phyloP scores from a whole-genome alignment of 2,113 vertebrate genomes.

The Platysternon megacephalum region DNA sequence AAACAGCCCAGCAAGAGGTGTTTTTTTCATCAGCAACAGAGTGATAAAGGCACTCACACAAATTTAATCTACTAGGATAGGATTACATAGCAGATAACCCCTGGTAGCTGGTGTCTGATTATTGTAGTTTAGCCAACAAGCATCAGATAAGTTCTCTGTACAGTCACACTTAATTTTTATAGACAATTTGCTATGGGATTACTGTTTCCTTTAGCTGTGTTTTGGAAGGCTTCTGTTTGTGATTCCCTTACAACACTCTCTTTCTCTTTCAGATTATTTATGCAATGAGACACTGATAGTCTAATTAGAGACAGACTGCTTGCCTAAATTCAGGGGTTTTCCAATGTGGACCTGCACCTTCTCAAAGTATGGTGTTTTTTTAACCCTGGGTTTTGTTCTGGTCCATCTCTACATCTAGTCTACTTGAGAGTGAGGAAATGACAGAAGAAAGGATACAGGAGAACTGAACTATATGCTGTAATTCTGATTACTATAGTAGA shows the following conservation, averaged over 20 bases:
- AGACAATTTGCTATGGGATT: constrained; percentile 38
- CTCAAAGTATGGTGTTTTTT: background rate
- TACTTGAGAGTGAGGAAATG: background rate
- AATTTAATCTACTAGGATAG: constrained; percentile 38
- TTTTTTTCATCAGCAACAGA: constrained; percentile 39
- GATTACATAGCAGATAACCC: constrained; percentile 41
- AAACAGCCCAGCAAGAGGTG: constrained; percentile 33
- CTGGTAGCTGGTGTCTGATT: constrained; percentile 39
- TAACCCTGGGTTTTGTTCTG: constrained; percentile 2
- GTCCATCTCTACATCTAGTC: background rate
- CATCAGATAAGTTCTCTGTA: constrained; percentile 40
- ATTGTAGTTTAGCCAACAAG: constrained; percentile 54
- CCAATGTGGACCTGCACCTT: background rate
- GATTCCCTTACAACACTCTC: constrained; percentile 34
- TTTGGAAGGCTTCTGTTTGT: constrained; percentile 26
- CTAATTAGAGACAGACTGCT: background rate
- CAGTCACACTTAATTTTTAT: constrained; percentile 2
- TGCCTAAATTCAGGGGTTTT: background rate
- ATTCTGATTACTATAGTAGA: background rate
- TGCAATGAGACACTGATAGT: constrained; percentile 32
- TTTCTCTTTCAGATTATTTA: constrained; percentile 8
- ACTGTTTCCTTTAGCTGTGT: background rate
- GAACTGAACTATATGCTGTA: background rate
- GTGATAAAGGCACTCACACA: constrained; percentile 2
- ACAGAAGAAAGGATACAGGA: background rate